Evolutionary conservation across 1,140 invertebrate species (phyloP).

Genomic region (Papilio helenus): DNA sequence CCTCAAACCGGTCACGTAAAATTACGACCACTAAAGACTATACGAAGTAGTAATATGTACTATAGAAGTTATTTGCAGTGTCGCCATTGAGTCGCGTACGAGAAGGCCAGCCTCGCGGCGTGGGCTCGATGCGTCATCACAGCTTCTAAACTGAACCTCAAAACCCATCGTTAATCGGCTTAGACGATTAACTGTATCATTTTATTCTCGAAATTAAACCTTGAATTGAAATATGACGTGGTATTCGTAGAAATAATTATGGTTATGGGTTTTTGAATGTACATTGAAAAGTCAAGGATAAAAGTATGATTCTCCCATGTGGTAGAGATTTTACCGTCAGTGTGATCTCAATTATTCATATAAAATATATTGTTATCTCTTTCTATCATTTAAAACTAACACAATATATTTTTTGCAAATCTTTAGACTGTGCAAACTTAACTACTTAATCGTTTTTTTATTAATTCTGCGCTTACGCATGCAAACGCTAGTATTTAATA

Average conservation of each 20-base stretch:
- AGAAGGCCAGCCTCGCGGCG: constrained; percentile 21
- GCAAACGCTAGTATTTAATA: too few species aligned
- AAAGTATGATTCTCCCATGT: too few species aligned
- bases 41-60: not conserved
- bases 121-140: constrained; percentile 24
- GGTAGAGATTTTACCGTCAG: too few species aligned
- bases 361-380: too few species aligned
- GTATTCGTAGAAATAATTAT: not conserved
- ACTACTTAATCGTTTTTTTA: too few species aligned
- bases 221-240: not conserved
- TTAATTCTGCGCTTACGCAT: too few species aligned
- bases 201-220: not conserved
- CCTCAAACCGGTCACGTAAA: constrained; percentile 7
- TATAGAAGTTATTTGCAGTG: constrained; percentile 22
- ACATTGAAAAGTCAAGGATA: too few species aligned
- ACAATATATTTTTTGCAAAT: not conserved
- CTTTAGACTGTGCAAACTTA: too few species aligned
- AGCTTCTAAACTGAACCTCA: not conserved
- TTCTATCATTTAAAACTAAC: too few species aligned
- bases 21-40: constrained; percentile 6
- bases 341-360: too few species aligned
- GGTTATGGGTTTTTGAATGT: too few species aligned
- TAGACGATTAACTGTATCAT: not conserved
- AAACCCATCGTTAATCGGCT: constrained; percentile 9
- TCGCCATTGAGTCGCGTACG: constrained; percentile 32